Base-by-base conservation (phyloP, 2,113 vertebrate genomes). In the Chinchilla lanigera region DNA sequence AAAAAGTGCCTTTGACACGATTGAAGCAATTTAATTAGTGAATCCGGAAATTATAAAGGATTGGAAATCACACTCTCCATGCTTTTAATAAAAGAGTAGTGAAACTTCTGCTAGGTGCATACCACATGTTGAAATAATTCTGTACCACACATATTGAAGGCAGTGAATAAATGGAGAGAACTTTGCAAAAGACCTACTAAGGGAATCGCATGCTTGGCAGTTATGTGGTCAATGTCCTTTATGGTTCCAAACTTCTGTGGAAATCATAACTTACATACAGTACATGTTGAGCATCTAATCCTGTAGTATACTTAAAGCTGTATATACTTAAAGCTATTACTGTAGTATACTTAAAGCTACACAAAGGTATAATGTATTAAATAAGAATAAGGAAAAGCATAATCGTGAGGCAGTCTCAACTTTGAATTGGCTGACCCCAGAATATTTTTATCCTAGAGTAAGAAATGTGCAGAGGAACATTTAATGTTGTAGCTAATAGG, bases 11-110 rank as follows among this genome's bases (percentile, higher is more conserved):
- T 98, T 97, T 98, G 97, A 98, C 96, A 94, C 0, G 94, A 98
- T 78, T 97, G 96, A 97, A 95, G 98, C 96, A 97, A 98, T 97
- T 98, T 98, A 98, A 98, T 98, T 98, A 98, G 97, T 97, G 97
- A 98, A 98, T 97, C 96, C 16, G 13, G 95, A 97, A 98, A 98
- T 98, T 97, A 97, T 96, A 97, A 98, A 98, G 98, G 97, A 94
- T 91, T 96, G 89, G 93, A 98, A 98, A 97, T 98, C 97, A 97
- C 97, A 97, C 98, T 94, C 96, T 96, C 96, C 67, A 38, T 96
- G 94, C 88, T 97, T 98, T 97, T 97, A 96, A 98, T 94, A 94
- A 97, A 97, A 82, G 69, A 96, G 78, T 95, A 97, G 93, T 94
- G 96, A 97, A 98, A 97, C 94, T 95, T 96, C 89, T 96, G 93